phyloP scores from a whole-genome alignment of 2,888 invertebrate species.

The Monopis laevigella region DNA sequence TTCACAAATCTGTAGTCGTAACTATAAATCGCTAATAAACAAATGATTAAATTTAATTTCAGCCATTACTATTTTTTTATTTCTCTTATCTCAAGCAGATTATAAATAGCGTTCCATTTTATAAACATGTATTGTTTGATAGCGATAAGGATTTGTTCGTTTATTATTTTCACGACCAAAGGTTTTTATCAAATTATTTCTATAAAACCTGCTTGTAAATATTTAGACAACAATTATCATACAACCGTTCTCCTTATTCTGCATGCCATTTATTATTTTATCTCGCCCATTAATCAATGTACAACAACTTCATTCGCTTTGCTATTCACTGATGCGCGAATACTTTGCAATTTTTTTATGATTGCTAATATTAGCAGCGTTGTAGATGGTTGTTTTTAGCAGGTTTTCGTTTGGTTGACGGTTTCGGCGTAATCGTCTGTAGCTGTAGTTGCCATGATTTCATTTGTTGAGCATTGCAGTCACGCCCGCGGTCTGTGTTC shows the following conservation, averaged over 20 bases:
- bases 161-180: no score
- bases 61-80: no score
- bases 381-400: conserved; percentile 7
- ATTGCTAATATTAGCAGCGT: conserved; percentile 3
- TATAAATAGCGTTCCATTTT: no score
- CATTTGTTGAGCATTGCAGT: conserved; percentile 47
- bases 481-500: conserved; percentile 28
- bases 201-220: no score
- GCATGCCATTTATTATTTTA: conserved; percentile 5
- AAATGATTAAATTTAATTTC: no score
- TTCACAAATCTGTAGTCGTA: no score
- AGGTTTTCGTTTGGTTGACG: conserved; percentile 2
- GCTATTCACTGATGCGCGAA: conserved; percentile 5
- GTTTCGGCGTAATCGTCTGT: conserved; percentile 43
- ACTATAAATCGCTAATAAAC: no score
- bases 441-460: conserved; percentile 36
- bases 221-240: conserved; percentile 60
- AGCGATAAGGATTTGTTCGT: no score
- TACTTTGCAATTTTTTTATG: background rate
- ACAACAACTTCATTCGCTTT: conserved; percentile 3
- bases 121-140: no score
- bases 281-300: conserved; percentile 5
- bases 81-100: no score
- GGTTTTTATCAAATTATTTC: no score
- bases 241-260: conserved; percentile 11